Evolutionary conservation across 2,797 vertebrate genomes (phyloP).

Genomic region (Pangasius djambal): DNA sequence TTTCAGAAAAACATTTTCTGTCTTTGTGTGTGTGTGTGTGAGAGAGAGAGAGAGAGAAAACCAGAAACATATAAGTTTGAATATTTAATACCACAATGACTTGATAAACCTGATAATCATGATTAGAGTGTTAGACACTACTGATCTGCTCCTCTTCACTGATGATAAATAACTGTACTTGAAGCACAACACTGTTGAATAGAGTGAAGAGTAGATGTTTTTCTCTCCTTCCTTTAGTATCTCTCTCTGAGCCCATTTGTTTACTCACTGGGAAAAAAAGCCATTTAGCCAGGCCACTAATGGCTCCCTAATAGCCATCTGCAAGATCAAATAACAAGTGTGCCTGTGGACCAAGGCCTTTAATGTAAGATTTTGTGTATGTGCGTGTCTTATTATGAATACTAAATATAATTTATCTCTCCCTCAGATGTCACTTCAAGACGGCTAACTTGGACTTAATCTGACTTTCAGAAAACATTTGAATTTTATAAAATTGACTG

Average conservation of each 20-base stretch:
- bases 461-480: conserved; percentile 25
- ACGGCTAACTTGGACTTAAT: conserved; percentile 51
- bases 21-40: background rate
- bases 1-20: background rate
- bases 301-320: conserved; percentile 68
- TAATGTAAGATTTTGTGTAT: conserved; percentile 18
- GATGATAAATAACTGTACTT: conserved; percentile 2
- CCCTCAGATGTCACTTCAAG: conserved; percentile 70
- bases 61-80: background rate
- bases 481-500: conserved; percentile 36
- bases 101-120: background rate
- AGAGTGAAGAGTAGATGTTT: conserved; percentile 58
- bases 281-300: conserved; percentile 70
- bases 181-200: conserved; percentile 31
- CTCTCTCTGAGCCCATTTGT: conserved; percentile 70
- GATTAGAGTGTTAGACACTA: background rate
- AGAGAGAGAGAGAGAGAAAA: background rate
- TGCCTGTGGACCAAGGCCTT: conserved; percentile 35
- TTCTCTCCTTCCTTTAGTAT: conserved; percentile 62
- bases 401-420: conserved; percentile 36
- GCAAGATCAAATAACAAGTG: conserved; percentile 50
- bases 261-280: conserved; percentile 75
- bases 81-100: background rate
- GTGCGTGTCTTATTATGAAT: conserved; percentile 10
- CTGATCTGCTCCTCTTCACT: background rate